Evolutionary conservation across 1,140 invertebrate species (phyloP).

Genomic region (Drosophila sp.): DNA sequence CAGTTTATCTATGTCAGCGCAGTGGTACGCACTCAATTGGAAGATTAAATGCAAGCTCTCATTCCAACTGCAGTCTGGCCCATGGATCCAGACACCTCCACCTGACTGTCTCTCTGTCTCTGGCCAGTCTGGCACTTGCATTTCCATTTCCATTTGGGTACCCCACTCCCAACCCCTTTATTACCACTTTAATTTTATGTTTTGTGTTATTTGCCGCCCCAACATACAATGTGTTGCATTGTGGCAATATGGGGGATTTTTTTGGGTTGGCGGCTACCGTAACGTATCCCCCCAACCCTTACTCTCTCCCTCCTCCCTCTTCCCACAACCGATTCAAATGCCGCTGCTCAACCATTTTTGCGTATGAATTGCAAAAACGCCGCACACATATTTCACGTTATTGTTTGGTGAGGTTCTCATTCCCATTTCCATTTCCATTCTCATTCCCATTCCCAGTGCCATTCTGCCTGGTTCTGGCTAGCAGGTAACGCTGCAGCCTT

Average conservation of each 20-base stretch:
- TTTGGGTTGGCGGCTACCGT: slow-evolving; percentile 54
- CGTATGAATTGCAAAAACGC: slow-evolving; percentile 79
- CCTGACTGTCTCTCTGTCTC: not conserved
- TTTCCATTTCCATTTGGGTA: slow-evolving; percentile 49
- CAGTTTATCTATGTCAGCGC: slow-evolving; percentile 79
- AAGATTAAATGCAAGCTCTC: slow-evolving; percentile 75
- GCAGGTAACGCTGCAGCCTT: slow-evolving; percentile 45
- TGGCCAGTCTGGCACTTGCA: slow-evolving; percentile 28
- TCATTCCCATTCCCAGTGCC: not conserved
- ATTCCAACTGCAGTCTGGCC: not conserved
- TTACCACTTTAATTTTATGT: slow-evolving; percentile 59
- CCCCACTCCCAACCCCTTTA: not conserved
- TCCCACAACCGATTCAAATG: slow-evolving; percentile 67
- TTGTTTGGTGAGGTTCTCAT: slow-evolving; percentile 60
- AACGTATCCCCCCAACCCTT: not conserved
- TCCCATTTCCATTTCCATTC: slow-evolving; percentile 3
- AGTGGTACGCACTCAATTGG: slow-evolving; percentile 76
- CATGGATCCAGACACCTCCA: slow-evolving; percentile 3
- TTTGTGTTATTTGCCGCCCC: slow-evolving; percentile 27
- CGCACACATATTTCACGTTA: slow-evolving; percentile 81
- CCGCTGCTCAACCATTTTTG: slow-evolving; percentile 77
- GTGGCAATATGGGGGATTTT: slow-evolving; percentile 16
- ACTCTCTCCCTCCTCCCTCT: not conserved
- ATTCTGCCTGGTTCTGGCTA: slow-evolving; percentile 1
- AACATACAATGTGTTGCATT: slow-evolving; percentile 27